A percentile compares a stretch with the other conserved stretches of the same genome.
These are phyloP conservation scores for Mechanitis mazaeus DNA, from an alignment of 2,888 invertebrate genomes.

Conservation along the genomic window DNA sequence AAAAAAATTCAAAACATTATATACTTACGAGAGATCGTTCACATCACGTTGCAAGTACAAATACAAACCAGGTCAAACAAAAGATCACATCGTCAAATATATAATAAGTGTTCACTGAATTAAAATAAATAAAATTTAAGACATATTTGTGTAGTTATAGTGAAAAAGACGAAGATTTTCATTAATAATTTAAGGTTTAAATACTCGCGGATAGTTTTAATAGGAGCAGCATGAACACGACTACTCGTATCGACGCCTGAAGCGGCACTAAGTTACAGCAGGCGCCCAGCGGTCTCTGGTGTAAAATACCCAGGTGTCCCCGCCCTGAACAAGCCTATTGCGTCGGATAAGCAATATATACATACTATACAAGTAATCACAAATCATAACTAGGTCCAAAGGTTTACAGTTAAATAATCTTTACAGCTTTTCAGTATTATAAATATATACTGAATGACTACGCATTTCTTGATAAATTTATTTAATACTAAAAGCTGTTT, in stretches of 20 bases:
- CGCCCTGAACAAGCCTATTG: slow-evolving; percentile 8
- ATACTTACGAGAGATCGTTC: slow-evolving; percentile 26
- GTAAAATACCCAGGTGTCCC: slow-evolving; percentile 40
- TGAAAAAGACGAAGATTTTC: slow-evolving; percentile 42
- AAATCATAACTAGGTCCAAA: too few species aligned
- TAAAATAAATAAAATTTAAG: slow-evolving; percentile 37
- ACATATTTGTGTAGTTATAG: slow-evolving; percentile 39
- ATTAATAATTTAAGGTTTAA: slow-evolving; percentile 50
- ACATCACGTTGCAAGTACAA: slow-evolving; percentile 53
- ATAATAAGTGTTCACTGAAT: slow-evolving; percentile 30
- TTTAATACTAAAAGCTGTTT: too few species aligned
- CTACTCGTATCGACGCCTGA: slow-evolving; percentile 40
- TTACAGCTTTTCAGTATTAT: too few species aligned
- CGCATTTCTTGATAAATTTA: too few species aligned
- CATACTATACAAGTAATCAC: too few species aligned
- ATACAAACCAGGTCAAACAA: slow-evolving; percentile 62
- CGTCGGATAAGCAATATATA: too few species aligned
- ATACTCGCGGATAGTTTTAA: slow-evolving; percentile 39
- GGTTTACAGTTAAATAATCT: too few species aligned
- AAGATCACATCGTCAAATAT: slow-evolving; percentile 35
- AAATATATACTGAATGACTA: too few species aligned
- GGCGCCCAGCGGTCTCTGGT: slow-evolving; percentile 43
- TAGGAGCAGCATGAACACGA: slow-evolving; percentile 24
- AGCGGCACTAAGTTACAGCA: slow-evolving; percentile 51
- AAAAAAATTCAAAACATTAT: not conserved